A percentile compares a stretch with the other conserved stretches of the same genome.
Evolutionary conservation across 1,140 invertebrate species (phyloP).

Genomic region (Campoletis sonorensis): DNA sequence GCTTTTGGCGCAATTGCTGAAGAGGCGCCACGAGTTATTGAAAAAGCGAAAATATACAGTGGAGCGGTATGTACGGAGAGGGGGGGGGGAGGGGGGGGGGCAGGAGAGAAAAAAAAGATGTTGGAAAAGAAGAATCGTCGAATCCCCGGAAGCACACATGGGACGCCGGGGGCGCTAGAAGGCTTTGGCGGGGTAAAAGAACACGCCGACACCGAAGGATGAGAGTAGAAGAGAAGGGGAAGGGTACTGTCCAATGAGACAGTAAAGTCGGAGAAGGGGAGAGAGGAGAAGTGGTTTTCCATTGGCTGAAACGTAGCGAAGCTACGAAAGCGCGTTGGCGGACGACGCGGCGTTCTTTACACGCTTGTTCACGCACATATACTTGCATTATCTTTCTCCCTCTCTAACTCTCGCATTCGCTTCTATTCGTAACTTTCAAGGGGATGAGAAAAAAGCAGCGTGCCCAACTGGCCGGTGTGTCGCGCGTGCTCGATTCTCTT

Average conservation of each 20-base stretch:
- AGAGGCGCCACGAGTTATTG: too few species aligned
- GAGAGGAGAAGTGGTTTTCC: conserved; percentile 49
- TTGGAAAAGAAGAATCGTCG: neutral
- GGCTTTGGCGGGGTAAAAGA: too few species aligned
- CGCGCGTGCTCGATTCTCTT: neutral
- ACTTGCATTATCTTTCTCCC: conserved; percentile 8
- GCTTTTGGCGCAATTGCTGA: too few species aligned
- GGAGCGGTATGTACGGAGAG: too few species aligned
- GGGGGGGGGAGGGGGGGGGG: too few species aligned
- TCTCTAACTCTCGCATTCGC: conserved; percentile 20
- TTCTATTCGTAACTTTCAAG: conserved; percentile 49
- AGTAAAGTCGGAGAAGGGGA: neutral
- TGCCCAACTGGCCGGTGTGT: too few species aligned
- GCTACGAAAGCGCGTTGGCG: neutral
- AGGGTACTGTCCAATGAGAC: conserved; percentile 10
- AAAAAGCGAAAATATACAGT: too few species aligned
- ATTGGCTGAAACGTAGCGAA: neutral
- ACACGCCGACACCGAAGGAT: neutral
- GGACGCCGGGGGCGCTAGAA: conserved; percentile 48
- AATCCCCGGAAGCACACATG: conserved; percentile 4
- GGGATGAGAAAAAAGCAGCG: conserved; percentile 31
- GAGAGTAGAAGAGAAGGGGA: conserved; percentile 36
- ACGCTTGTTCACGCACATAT: too few species aligned
- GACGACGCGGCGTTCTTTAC: too few species aligned
- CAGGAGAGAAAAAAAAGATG: too few species aligned